Conservation (phyloP, 2,113 vertebrate genomes). For the Euleptes europaea region DNA sequence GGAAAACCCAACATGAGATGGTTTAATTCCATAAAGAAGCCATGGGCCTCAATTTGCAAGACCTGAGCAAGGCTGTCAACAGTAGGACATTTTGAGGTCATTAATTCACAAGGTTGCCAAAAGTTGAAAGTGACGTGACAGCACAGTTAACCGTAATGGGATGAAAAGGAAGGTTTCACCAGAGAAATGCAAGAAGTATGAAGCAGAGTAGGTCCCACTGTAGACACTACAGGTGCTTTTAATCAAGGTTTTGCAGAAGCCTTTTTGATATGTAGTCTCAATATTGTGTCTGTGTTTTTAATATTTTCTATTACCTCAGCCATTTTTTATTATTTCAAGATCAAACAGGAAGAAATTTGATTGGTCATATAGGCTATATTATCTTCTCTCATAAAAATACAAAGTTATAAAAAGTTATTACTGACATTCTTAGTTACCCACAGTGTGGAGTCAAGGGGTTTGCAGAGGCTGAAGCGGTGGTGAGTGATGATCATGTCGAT, state of each 20-base stretch:
- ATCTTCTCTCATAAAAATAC: constrained; percentile 21
- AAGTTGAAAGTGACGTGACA: no score
- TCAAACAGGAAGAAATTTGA: constrained; percentile 62
- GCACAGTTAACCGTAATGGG: background rate
- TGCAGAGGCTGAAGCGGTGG: background rate
- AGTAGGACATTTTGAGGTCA: no score
- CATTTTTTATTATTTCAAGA: constrained; percentile 68
- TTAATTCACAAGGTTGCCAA: no score
- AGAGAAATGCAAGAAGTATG: background rate
- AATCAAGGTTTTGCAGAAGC: constrained; percentile 62
- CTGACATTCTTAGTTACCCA: background rate
- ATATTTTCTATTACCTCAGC: constrained; percentile 74
- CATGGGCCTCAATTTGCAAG: no score
- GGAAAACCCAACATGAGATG: no score
- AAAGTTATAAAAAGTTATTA: constrained; percentile 25
- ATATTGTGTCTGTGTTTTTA: constrained; percentile 73
- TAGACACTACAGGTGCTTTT: constrained; percentile 64
- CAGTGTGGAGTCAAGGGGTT: constrained; percentile 7
- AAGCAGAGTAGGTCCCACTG: background rate
- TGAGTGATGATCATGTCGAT: background rate
- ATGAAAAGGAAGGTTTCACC: background rate
- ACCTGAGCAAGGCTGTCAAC: no score
- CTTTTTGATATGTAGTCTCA: constrained; percentile 72
- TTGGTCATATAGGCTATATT: constrained; percentile 36
- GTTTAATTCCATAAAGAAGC: no score